A percentile compares a stretch with the other conserved stretches of the same genome.
These are phyloP conservation scores for Suricata suricatta DNA, from an alignment of 2,113 vertebrate species.

Conservation along the genomic window DNA sequence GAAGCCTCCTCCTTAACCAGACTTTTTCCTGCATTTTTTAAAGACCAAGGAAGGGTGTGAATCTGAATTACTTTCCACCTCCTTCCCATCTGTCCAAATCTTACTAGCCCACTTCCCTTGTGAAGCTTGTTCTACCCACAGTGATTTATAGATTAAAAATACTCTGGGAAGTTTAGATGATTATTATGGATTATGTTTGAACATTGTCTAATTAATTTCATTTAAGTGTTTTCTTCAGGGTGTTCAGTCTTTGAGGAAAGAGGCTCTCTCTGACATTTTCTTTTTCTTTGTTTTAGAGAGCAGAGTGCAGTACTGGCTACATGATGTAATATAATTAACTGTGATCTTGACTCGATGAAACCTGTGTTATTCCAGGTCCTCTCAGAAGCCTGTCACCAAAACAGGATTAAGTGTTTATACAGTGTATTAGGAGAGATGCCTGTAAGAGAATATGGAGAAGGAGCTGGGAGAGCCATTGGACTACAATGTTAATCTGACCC, in stretches of 20 bases:
- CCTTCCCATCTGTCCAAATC: slow-evolving; percentile 52
- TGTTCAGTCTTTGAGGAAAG: background rate
- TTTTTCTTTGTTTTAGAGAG: slow-evolving; percentile 13
- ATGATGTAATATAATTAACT: background rate
- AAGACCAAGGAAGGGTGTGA: slow-evolving; percentile 37
- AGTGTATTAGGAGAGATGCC: background rate
- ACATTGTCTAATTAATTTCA: background rate
- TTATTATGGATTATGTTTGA: slow-evolving; percentile 1
- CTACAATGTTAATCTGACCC: background rate
- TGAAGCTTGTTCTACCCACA: slow-evolving; percentile 21
- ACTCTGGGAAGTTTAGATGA: background rate
- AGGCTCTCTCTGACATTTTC: background rate
- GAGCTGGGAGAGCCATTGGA: background rate
- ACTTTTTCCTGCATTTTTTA: slow-evolving; percentile 39
- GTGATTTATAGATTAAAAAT: slow-evolving; percentile 42
- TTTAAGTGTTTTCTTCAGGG: background rate
- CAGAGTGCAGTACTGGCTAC: background rate
- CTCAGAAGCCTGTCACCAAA: background rate
- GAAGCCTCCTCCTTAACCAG: slow-evolving; percentile 31
- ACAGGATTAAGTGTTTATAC: background rate
- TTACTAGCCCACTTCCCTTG: slow-evolving; percentile 42
- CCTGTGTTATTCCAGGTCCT: background rate
- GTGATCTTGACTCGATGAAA: background rate
- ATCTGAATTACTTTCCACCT: slow-evolving; percentile 53
- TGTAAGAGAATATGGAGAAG: background rate